A percentile compares a stretch with the other conserved stretches of the same genome.
Conservation (phyloP, 2,113 vertebrate genomes). For the Numenius arquata region DNA sequence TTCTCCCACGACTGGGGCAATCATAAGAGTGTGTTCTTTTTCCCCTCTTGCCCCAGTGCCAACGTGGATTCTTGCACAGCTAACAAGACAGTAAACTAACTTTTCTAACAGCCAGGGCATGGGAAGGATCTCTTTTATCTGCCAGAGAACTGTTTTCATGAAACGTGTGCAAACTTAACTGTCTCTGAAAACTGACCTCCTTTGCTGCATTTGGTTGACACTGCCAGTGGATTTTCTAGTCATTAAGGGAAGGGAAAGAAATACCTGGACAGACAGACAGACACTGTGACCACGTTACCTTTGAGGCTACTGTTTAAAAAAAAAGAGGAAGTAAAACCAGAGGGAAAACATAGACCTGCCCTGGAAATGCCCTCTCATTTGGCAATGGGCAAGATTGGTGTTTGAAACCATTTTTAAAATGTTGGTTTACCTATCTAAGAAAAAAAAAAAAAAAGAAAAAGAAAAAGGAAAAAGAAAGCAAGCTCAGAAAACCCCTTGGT, state of each 20-base stretch:
- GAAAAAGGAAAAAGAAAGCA: neutral
- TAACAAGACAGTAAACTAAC: neutral
- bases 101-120: neutral
- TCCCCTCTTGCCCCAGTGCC: neutral
- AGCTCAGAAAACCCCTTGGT: neutral
- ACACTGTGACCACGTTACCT: neutral
- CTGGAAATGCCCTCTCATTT: neutral
- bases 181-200: neutral
- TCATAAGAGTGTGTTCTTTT: neutral
- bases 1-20: neutral
- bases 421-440: neutral
- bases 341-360: neutral
- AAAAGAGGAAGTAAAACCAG: neutral
- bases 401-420: neutral
- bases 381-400: neutral
- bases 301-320: neutral
- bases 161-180: neutral
- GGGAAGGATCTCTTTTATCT: neutral
- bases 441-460: neutral
- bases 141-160: neutral
- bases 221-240: neutral
- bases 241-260: neutral
- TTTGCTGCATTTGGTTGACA: neutral
- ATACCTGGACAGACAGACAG: neutral
- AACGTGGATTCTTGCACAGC: neutral